Evolutionary conservation across 2,797 vertebrate genomes (phyloP), one percentile per base, ranked within the genome.

Genomic region (Phrynocephalus forsythii): DNA sequence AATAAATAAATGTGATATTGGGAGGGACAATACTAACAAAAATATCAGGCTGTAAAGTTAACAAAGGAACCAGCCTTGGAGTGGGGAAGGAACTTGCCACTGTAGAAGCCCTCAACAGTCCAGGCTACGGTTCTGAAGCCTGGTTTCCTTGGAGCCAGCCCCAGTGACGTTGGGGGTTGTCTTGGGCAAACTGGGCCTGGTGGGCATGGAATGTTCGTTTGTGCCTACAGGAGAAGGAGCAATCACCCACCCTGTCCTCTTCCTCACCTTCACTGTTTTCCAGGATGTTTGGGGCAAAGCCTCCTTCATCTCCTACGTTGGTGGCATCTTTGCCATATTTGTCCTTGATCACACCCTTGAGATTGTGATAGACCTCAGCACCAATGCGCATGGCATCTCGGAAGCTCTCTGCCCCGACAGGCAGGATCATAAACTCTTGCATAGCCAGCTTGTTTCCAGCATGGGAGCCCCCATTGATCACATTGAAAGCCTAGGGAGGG

Each of bases 401-500:
- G 92, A 98, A 98, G 88, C 98, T 98, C 94, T 98, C 98, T 0
- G 98, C 98, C 26, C 98, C 98, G 38, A 98, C 98, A 0, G 98
- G 98, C 89, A 99, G 97, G 71, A 98, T 98, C 98, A 99, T 98
- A 92, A 98, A 99, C 94, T 99, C 98, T 93, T 99, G 98, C 98
- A 99, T 99, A 72, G 98, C 98, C 95, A 98, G 95, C 82, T 98
- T 98, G 96, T 98, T 98, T 16, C 98, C 98, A 38, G 98, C 98
- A 0, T 98, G 98, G 86, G 98, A 99, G 68, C 98, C 98, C 7
- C 98, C 98, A 0, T 98, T 99, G 97, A 99, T 99, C 88, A 99
- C 98, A 0, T 98, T 98, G 94, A 99, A 99, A 81, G 98, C 98
- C 98, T 99, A 77, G 91, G 38, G 90, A 89, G 85, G 95, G 68